Conservation (phyloP, 1,140 invertebrate species). For the Cecropterus lyciades region DNA sequence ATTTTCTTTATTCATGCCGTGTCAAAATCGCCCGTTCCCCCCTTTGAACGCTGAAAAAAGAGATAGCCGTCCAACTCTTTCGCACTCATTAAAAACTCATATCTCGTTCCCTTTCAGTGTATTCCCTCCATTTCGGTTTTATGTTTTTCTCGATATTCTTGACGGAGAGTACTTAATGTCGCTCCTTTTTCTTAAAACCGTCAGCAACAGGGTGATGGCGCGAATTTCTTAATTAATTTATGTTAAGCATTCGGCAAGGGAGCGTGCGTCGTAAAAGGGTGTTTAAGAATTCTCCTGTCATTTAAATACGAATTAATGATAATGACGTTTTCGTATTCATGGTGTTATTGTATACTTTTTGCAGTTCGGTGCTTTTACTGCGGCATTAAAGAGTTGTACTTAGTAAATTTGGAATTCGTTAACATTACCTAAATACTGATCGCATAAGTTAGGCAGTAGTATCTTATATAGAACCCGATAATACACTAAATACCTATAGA, state of each 20-base stretch:
- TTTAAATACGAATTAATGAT: constrained; percentile 55
- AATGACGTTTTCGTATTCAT: constrained; percentile 58
- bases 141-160: constrained; percentile 78
- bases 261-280: constrained; percentile 62
- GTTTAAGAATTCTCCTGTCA: constrained; percentile 59
- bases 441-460: no score
- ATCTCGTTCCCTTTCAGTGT: constrained; percentile 55
- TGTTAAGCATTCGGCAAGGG: constrained; percentile 69
- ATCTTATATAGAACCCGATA: no score
- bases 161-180: constrained; percentile 67
- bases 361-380: constrained; percentile 27
- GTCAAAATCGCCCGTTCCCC: constrained; percentile 77
- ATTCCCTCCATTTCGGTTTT: constrained; percentile 71
- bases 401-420: no score
- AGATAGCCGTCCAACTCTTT: constrained; percentile 76
- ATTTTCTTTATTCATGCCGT: constrained; percentile 83
- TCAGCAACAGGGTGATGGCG: constrained; percentile 75
- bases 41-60: constrained; percentile 67
- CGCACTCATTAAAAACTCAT: constrained; percentile 62
- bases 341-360: constrained; percentile 17
- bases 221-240: constrained; percentile 82
- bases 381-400: constrained; percentile 41
- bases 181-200: constrained; percentile 65
- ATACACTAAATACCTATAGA: no score
- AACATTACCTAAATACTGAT: no score